A percentile compares a stretch with the other conserved stretches of the same genome.
Conservation (phyloP, 2,797 vertebrate genomes). For the Myotis pilosus region DNA sequence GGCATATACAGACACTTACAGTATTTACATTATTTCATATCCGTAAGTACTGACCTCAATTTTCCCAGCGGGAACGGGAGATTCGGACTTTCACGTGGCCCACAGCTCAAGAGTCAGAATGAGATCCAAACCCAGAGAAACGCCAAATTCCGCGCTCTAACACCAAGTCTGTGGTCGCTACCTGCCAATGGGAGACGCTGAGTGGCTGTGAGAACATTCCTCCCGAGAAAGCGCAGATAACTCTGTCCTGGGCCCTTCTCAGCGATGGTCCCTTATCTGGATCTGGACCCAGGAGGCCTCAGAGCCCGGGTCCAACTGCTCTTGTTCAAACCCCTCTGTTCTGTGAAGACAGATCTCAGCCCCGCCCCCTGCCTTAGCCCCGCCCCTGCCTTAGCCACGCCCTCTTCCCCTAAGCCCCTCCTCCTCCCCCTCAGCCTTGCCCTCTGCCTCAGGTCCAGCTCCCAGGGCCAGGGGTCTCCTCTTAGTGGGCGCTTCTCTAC, state of each 20-base stretch:
- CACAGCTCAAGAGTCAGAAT: neutral
- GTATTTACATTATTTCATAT: neutral
- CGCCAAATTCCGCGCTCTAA: neutral
- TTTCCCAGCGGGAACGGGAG: neutral
- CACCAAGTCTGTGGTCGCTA: neutral
- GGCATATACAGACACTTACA: neutral
- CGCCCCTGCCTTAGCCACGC: neutral
- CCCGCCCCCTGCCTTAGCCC: neutral
- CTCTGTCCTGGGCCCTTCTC: neutral
- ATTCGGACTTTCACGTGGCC: neutral
- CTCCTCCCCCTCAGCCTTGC: neutral
- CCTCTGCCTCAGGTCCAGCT: neutral
- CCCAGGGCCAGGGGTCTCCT: neutral
- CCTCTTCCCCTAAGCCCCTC: neutral
- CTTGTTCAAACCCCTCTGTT: accelerated
- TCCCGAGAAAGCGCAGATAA: neutral
- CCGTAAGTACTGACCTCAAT: neutral
- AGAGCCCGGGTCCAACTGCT: neutral
- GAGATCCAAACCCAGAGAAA: neutral
- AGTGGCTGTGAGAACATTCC: neutral
- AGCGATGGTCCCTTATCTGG: neutral
- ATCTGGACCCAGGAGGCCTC: neutral
- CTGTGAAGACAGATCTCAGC: neutral
- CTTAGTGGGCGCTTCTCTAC: accelerated
- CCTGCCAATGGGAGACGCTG: neutral